phyloP scores from a whole-genome alignment of 1,140 invertebrate species.

The Bombus cullumanus region DNA sequence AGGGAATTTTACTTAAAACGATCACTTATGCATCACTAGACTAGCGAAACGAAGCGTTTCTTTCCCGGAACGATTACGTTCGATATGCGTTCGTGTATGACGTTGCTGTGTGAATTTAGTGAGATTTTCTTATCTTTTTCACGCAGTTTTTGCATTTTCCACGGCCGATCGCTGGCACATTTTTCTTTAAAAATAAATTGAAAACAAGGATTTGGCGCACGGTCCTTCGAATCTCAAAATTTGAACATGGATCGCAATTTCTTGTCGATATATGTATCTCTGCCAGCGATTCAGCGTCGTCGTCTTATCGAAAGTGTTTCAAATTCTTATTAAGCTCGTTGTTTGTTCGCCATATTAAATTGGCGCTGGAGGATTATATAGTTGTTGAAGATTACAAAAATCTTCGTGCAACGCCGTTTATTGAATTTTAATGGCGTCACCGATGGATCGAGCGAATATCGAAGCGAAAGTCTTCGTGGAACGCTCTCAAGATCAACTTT shows the following conservation, averaged over 20 bases:
- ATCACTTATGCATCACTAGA: conserved; percentile 1
- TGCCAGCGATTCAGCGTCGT: background rate
- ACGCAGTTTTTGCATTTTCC: background rate
- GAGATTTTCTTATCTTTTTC: background rate
- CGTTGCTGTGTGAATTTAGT: conserved; percentile 2
- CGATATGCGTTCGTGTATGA: background rate
- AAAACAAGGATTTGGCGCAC: background rate
- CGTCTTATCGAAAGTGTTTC: background rate
- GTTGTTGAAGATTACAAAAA: background rate
- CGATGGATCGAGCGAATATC: background rate
- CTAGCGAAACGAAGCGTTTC: background rate
- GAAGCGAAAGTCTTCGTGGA: background rate
- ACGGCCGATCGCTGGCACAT: background rate
- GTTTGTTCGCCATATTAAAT: conserved; percentile 12
- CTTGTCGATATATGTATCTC: too few species aligned
- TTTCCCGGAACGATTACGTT: conserved; percentile 13
- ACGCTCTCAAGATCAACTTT: background rate
- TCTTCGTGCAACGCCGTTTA: background rate
- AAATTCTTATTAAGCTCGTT: conserved; percentile 12
- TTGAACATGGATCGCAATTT: background rate
- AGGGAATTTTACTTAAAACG: background rate
- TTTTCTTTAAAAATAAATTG: background rate
- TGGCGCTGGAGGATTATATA: conserved; percentile 23
- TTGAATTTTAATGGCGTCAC: background rate
- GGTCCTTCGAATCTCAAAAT: background rate